A percentile compares a stretch with the other conserved stretches of the same genome.
phyloP scores from a whole-genome alignment of 2,113 vertebrate species.

The Cercocebus atys region DNA sequence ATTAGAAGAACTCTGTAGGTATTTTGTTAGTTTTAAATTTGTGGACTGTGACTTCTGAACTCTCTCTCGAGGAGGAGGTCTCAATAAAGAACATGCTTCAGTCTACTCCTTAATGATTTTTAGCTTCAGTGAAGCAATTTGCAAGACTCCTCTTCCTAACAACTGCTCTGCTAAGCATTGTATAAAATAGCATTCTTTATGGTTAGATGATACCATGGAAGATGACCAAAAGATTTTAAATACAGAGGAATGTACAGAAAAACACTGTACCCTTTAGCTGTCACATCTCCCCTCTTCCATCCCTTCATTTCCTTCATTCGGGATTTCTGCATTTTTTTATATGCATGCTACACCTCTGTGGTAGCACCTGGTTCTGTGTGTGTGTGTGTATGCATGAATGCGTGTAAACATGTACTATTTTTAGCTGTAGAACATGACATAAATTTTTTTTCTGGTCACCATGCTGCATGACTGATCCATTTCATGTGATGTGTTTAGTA shows the following conservation, averaged over 20 bases:
- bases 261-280: background rate
- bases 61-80: background rate
- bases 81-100: background rate
- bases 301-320: background rate
- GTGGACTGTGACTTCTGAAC: slow-evolving; percentile 28
- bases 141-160: background rate
- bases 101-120: slow-evolving; percentile 25
- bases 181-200: slow-evolving; percentile 28
- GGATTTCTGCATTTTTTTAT: background rate
- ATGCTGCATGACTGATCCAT: slow-evolving; percentile 76
- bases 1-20: background rate
- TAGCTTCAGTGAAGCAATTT: background rate
- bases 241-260: background rate
- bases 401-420: background rate
- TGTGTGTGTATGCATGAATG: background rate
- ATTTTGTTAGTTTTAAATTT: slow-evolving; percentile 48
- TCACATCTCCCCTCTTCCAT: rapidly evolving
- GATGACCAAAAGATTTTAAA: slow-evolving; percentile 52
- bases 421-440: slow-evolving; percentile 62
- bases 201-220: background rate
- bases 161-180: background rate
- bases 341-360: background rate
- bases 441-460: slow-evolving; percentile 67
- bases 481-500: slow-evolving; percentile 73
- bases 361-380: background rate